Evolutionary conservation across 2,113 vertebrate genomes (phyloP).

Genomic region (Rhombomys opimus): DNA sequence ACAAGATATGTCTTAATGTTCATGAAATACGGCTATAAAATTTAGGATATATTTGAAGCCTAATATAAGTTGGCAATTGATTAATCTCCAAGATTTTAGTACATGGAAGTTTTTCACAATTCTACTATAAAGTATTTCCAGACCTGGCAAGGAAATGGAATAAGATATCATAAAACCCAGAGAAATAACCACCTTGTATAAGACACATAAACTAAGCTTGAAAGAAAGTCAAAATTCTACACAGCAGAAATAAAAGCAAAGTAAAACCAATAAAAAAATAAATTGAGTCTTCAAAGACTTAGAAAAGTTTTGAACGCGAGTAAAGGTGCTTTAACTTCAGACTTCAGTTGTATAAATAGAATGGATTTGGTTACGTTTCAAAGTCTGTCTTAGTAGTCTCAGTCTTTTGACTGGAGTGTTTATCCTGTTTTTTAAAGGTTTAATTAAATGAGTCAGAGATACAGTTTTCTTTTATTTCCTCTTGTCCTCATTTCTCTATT

Average conservation of each 20-base stretch:
- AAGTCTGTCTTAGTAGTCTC: not conserved
- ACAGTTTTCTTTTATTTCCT: not conserved
- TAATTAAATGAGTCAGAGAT: not conserved
- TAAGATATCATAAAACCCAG: conserved; percentile 16
- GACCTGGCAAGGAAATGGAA: not conserved
- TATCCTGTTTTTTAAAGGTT: not conserved
- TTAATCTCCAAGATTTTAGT: not conserved
- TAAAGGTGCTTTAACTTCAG: not conserved
- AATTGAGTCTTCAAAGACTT: not conserved
- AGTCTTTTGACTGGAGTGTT: not conserved
- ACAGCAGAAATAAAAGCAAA: conserved; percentile 9
- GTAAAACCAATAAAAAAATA: conserved; percentile 29
- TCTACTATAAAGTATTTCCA: not conserved
- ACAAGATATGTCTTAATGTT: not conserved
- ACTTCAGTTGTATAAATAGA: not conserved
- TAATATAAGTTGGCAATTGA: not conserved
- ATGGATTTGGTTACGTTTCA: not conserved
- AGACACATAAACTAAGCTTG: not conserved
- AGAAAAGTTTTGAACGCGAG: not conserved
- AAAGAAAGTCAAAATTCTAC: conserved; percentile 18
- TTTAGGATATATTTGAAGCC: not conserved
- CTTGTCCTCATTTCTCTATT: not conserved
- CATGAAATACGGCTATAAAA: not conserved
- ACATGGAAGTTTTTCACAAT: not conserved
- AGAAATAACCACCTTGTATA: not conserved